Evolutionary conservation across 2,888 invertebrate species (phyloP).

Genomic region (Andrena fulva): DNA sequence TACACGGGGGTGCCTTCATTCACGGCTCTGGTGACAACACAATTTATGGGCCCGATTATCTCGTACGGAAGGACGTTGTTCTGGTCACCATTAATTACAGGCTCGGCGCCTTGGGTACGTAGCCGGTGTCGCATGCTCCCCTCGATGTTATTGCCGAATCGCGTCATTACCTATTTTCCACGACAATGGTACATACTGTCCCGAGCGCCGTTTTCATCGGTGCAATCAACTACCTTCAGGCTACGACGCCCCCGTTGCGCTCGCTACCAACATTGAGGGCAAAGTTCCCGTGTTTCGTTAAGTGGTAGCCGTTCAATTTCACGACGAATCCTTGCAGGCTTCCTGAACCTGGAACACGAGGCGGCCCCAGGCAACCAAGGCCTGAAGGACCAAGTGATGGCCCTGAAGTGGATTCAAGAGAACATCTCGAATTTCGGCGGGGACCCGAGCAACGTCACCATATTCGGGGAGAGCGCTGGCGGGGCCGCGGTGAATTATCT

Average conservation of each 20-base stretch:
- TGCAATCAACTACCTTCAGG: not conserved
- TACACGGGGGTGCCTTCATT: conserved; percentile 77
- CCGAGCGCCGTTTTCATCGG: not conserved
- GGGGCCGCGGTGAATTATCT: conserved; percentile 71
- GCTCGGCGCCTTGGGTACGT: conserved; percentile 75
- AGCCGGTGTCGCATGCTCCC: not conserved
- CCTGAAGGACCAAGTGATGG: conserved; percentile 75
- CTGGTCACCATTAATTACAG: conserved; percentile 81
- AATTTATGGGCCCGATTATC: conserved; percentile 76
- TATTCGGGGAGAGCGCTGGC: conserved; percentile 78
- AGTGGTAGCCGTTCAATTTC: not conserved
- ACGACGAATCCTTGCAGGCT: conserved; percentile 55
- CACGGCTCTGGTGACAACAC: conserved; percentile 70
- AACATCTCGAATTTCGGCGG: conserved; percentile 75
- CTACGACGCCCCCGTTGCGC: too few relatives aligned
- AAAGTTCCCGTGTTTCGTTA: not conserved
- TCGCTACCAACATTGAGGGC: too few relatives aligned
- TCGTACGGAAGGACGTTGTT: conserved; percentile 76
- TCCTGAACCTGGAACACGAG: conserved; percentile 65
- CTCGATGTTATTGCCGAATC: not conserved
- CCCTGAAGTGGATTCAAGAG: conserved; percentile 71
- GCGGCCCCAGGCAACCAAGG: conserved; percentile 76
- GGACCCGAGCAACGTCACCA: conserved; percentile 73
- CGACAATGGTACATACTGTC: not conserved
- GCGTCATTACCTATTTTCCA: not conserved